These are phyloP conservation scores for Adelges cooleyi DNA, from an alignment of 1,140 invertebrate species.

Conservation along the genomic window DNA sequence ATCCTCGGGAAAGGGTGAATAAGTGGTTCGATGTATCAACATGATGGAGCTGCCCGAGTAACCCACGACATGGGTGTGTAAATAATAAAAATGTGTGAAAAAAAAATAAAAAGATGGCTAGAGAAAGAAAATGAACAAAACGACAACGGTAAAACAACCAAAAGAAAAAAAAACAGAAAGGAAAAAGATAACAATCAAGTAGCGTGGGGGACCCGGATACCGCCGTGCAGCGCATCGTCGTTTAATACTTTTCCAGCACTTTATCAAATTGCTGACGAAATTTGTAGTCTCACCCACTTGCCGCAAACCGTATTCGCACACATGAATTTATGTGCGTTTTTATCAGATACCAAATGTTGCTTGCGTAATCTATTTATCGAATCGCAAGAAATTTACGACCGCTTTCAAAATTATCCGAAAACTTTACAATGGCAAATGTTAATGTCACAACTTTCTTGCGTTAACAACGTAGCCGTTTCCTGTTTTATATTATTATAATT, in stretches of 20 bases:
- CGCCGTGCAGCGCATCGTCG: background rate
- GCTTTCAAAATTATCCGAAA: slow-evolving; percentile 19
- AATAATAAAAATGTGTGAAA: slow-evolving; percentile 22
- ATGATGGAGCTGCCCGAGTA: slow-evolving; percentile 22
- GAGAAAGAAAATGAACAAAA: background rate
- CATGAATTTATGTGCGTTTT: slow-evolving; percentile 25
- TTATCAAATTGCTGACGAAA: slow-evolving; percentile 26
- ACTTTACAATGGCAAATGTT: slow-evolving; percentile 9
- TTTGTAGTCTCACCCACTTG: slow-evolving; percentile 8
- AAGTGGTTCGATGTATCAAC: slow-evolving; percentile 26
- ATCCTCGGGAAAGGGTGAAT: slow-evolving; percentile 16
- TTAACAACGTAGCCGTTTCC: background rate
- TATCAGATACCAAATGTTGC: slow-evolving; percentile 22
- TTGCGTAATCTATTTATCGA: slow-evolving; percentile 23
- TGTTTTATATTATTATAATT: background rate
- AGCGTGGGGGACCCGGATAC: too few relatives aligned
- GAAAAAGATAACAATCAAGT: too few relatives aligned
- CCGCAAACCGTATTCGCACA: slow-evolving; percentile 15
- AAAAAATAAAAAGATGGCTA: background rate
- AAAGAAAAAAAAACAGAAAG: slow-evolving; percentile 5
- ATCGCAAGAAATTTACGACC: slow-evolving; percentile 17
- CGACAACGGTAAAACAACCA: background rate
- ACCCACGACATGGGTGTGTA: slow-evolving; percentile 9
- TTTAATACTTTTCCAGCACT: slow-evolving; percentile 23
- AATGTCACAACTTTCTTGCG: slow-evolving; percentile 17